Conservation (phyloP, 1,140 invertebrate species). For the Littorina saxatilis region DNA sequence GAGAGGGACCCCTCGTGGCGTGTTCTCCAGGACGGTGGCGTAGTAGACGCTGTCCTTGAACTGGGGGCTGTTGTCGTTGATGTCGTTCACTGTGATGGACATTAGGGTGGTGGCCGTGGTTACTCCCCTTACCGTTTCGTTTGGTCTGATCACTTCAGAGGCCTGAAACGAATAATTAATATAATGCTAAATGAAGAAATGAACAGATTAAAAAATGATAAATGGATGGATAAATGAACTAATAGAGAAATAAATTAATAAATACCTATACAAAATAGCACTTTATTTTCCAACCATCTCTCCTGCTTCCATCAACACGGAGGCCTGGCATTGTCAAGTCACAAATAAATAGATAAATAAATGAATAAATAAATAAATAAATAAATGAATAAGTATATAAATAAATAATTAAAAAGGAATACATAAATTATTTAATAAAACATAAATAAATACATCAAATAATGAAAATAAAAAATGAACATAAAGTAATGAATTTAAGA, state of each 20-base stretch:
- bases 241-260: background rate
- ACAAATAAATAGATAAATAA: too few species aligned
- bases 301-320: too few species aligned
- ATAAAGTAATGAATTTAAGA: too few species aligned
- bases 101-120: slow-evolving; percentile 89
- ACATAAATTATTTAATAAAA: too few species aligned
- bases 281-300: background rate
- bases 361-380: too few species aligned
- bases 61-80: slow-evolving; percentile 64
- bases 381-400: too few species aligned
- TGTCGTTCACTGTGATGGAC: slow-evolving; percentile 85
- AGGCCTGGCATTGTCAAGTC: too few species aligned
- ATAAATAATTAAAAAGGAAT: too few species aligned
- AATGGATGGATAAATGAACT: too few species aligned
- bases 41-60: slow-evolving; percentile 80
- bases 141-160: slow-evolving; percentile 27
- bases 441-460: background rate
- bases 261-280: background rate
- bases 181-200: background rate
- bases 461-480: too few species aligned
- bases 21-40: slow-evolving; percentile 84
- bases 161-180: slow-evolving; percentile 32
- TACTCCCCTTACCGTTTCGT: slow-evolving; percentile 75
- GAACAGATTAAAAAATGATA: too few species aligned
- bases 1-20: slow-evolving; percentile 88